phyloP scores from a whole-genome alignment of 2,797 vertebrate species.

The Nannoperca australis region DNA sequence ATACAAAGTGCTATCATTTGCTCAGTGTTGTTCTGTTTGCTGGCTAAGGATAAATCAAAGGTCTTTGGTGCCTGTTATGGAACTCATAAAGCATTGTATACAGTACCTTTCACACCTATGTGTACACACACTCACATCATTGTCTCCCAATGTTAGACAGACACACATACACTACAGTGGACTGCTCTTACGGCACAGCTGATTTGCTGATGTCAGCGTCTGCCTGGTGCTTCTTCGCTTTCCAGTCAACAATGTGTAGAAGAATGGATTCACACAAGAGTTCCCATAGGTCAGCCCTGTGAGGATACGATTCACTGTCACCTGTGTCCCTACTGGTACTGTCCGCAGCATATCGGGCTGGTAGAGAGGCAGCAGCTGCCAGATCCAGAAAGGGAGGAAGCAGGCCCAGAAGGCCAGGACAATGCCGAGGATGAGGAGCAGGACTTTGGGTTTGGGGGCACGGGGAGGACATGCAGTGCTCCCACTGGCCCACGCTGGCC shows the following conservation, averaged over 20 bases:
- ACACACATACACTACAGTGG: conserved; percentile 58
- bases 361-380: conserved; percentile 91
- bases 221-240: conserved; percentile 80
- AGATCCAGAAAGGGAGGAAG: conserved; percentile 92
- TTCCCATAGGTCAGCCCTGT: conserved; percentile 91
- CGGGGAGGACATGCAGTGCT: conserved; percentile 78
- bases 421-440: conserved; percentile 89
- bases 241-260: conserved; percentile 90
- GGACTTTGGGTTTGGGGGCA: conserved; percentile 88
- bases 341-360: conserved; percentile 82
- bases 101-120: conserved; percentile 22
- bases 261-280: conserved; percentile 92
- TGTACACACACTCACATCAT: conserved; percentile 28
- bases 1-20: conserved; percentile 75
- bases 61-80: conserved; percentile 44
- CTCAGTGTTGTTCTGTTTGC: conserved; percentile 22
- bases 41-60: conserved; percentile 23
- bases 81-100: conserved; percentile 30
- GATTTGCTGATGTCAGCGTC: conserved; percentile 75
- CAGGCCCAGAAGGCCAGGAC: conserved; percentile 92
- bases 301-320: conserved; percentile 89
- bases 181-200: conserved; percentile 84
- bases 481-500: conserved; percentile 81
- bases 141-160: conserved; percentile 9
- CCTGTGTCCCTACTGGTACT: conserved; percentile 86